phyloP scores from a whole-genome alignment of 92 coral and sea anemone genomes.

The Zoanthus solanderi region DNA sequence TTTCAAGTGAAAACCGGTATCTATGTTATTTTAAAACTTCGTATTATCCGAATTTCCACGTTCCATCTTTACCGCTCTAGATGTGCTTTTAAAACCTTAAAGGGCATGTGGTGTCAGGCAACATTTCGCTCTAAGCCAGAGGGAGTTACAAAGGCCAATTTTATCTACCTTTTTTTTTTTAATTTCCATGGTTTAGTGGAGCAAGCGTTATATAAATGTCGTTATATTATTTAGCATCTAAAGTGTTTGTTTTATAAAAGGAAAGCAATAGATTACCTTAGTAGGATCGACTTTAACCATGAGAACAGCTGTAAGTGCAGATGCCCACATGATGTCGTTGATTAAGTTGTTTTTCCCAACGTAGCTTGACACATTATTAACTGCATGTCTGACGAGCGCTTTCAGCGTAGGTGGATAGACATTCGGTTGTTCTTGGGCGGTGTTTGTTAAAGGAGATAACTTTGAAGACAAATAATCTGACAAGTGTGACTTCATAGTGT shows the following conservation, averaged over 20 bases:
- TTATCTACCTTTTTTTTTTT: no score
- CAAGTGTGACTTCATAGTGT: neutral
- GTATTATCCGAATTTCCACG: no score
- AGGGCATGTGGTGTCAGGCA: no score
- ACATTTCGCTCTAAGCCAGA: no score
- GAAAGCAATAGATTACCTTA: neutral
- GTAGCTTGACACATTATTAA: neutral
- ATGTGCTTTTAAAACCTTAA: no score
- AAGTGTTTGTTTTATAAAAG: neutral
- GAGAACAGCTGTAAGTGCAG: neutral
- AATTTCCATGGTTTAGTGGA: no score
- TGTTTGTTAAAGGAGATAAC: neutral
- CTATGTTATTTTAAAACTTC: no score
- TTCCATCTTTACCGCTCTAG: no score
- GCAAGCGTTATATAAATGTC: neutral
- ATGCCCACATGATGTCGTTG: constrained; percentile 1
- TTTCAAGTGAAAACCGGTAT: no score
- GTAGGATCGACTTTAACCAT: neutral
- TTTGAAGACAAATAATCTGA: neutral
- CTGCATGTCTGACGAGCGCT: neutral
- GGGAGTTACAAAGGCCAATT: no score
- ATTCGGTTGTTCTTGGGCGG: neutral
- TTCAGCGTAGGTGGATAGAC: neutral
- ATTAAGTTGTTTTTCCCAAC: neutral
- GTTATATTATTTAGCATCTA: neutral